A percentile compares a stretch with the other conserved stretches of the same genome.
Evolutionary conservation across 2,888 invertebrate genomes (phyloP).

Genomic region (Calameuta pallipes): DNA sequence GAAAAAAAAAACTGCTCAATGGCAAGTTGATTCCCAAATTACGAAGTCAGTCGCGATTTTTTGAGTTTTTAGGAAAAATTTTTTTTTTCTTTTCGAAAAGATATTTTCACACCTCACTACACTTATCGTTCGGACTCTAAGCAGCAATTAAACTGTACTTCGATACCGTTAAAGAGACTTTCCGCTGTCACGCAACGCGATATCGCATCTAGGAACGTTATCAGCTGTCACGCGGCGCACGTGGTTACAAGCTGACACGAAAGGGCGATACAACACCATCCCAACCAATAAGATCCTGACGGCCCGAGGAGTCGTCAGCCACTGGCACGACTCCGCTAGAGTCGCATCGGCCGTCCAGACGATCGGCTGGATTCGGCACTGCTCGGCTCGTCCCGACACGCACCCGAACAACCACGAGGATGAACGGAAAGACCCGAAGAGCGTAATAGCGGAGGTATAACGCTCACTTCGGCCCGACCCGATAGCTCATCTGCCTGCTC

Average conservation of each 20-base stretch:
- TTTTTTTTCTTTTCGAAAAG: background rate
- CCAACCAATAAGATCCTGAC: slow-evolving; percentile 69
- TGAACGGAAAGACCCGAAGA: slow-evolving; percentile 22
- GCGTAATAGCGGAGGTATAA: slow-evolving; percentile 21
- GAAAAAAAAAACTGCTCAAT: background rate
- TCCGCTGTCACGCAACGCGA: background rate
- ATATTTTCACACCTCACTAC: background rate
- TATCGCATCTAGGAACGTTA: slow-evolving; percentile 11
- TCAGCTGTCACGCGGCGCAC: slow-evolving; percentile 58
- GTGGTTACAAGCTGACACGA: slow-evolving; percentile 74
- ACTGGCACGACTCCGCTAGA: slow-evolving; percentile 71
- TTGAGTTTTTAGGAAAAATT: background rate
- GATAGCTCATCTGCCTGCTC: slow-evolving; percentile 23
- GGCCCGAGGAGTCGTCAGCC: slow-evolving; percentile 61
- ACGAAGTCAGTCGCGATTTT: background rate
- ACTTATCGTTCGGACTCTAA: background rate
- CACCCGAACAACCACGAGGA: slow-evolving; percentile 28
- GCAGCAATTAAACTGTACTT: background rate
- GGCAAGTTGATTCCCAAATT: background rate
- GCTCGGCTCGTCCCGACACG: slow-evolving; percentile 59
- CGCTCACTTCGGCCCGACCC: slow-evolving; percentile 29
- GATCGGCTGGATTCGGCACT: slow-evolving; percentile 74
- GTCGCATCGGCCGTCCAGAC: slow-evolving; percentile 70
- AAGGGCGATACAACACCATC: slow-evolving; percentile 73
- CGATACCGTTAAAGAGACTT: background rate